phyloP scores from a whole-genome alignment of 2,888 invertebrate species.

The Calameuta idolon region DNA sequence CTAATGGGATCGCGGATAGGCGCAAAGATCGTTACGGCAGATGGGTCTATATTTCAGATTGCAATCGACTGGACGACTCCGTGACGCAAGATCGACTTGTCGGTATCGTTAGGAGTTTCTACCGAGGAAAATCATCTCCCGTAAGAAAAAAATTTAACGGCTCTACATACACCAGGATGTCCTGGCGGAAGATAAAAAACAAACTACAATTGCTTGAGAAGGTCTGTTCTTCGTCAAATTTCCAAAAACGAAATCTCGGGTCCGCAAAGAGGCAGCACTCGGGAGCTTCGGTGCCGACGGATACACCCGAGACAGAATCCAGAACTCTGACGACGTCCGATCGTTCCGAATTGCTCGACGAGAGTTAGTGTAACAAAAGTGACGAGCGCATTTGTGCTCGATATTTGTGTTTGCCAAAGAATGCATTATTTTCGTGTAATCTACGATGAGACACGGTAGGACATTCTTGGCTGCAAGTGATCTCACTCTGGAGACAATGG shows the following conservation, averaged over 20 bases:
- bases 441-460: too few species aligned
- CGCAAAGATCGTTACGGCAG: not conserved
- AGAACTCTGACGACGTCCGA: slow-evolving; percentile 38
- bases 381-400: not conserved
- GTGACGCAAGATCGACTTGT: slow-evolving; percentile 17
- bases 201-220: slow-evolving; percentile 23
- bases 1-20: not conserved
- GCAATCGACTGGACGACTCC: slow-evolving; percentile 5
- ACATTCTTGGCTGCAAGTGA: too few species aligned
- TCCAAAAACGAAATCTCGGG: slow-evolving; percentile 23
- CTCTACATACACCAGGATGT: slow-evolving; percentile 9
- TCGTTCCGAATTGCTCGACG: slow-evolving; percentile 37
- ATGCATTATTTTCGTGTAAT: not conserved
- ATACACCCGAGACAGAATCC: slow-evolving; percentile 37
- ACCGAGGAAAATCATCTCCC: slow-evolving; percentile 22
- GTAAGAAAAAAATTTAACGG: slow-evolving; percentile 26
- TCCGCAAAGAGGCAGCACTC: slow-evolving; percentile 25
- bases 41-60: not conserved
- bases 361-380: slow-evolving; percentile 41
- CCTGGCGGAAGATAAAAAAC: slow-evolving; percentile 24
- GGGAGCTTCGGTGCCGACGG: slow-evolving; percentile 36
- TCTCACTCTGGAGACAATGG: too few species aligned
- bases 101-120: slow-evolving; percentile 27
- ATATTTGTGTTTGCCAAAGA: not conserved
- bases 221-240: slow-evolving; percentile 25